Evolutionary conservation across 2,888 invertebrate species (phyloP), one percentile per base, ranked within the genome.

Genomic region (Epinotia ramella): DNA sequence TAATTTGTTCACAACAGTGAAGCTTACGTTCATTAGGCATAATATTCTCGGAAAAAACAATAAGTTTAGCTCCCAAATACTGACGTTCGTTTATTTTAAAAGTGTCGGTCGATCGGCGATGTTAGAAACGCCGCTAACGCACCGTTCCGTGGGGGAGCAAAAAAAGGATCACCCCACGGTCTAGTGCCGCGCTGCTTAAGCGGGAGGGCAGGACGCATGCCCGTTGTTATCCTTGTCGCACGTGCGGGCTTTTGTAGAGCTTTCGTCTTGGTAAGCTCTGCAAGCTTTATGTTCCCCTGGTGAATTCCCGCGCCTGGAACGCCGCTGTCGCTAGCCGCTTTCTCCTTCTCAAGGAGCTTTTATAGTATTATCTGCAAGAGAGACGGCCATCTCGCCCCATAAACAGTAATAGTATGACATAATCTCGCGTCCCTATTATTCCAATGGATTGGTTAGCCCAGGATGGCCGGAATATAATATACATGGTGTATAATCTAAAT

Each of bases 251-350:
- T 93, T 89, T 76, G 73, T 79, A 84, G 87, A 92, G 92, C 92
- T 93, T 84, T 84, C 80, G 79, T 76, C 78, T 79, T 78, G 63
- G 76, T 68, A 65, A 85, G 76, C 88, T 89, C 85, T 83, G 79
- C 67, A 33, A 18, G 62, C 20, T 75, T 78, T 84, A 84, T 91
- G 89, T 40, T 77, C 76, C 82, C 93, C 90, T 94, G 89, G 93
- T 94, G 93, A 80, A 88, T 93, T 94, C 93, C 92, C 94, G 94
- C 94, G 94, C 84, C 86, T 83, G 84, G 84, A 87, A 86, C 91
- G 87, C 86, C 91, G 87, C 87, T 94, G 94, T 94, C 94, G 93
- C 94, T 94, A 94, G 93, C 94, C 93, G 94, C 94, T 94, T 84
- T 86, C 94, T 92, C 92, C 89, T 92, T 91, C 89, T 89, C 85